Evolutionary conservation across 2,113 vertebrate genomes (phyloP).

Genomic region (Oreochromis tanganicae): DNA sequence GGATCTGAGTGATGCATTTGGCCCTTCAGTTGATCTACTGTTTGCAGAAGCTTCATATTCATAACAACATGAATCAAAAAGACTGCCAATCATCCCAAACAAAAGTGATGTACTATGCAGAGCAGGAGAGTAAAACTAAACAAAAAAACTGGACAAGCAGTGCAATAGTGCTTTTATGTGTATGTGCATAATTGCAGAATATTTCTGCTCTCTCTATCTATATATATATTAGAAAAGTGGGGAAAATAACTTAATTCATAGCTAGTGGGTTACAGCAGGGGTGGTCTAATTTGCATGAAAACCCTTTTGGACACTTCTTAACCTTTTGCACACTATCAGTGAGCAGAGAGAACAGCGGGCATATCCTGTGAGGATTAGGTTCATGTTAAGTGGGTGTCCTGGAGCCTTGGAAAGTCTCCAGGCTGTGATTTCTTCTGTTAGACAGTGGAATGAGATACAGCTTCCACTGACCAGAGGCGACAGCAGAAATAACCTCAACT

Average conservation of each 20-base stretch:
- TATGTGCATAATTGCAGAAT: not conserved
- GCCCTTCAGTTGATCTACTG: not conserved
- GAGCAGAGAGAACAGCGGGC: not conserved
- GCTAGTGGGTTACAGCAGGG: not conserved
- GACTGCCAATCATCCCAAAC: not conserved
- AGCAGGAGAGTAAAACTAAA: not conserved
- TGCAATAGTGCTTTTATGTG: not conserved
- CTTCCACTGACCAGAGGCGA: conserved; percentile 24
- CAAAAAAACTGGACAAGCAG: not conserved
- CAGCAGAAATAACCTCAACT: conserved; percentile 14
- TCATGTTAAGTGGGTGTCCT: conserved; percentile 16
- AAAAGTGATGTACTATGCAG: not conserved
- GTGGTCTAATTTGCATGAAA: conserved; percentile 29
- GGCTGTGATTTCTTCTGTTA: conserved; percentile 40
- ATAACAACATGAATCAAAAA: not conserved
- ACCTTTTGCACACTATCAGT: not conserved
- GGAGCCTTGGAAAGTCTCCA: conserved; percentile 7
- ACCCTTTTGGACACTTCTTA: not conserved
- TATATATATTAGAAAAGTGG: accelerated
- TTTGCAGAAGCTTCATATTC: not conserved
- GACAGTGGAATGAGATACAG: conserved; percentile 31
- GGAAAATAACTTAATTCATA: not conserved
- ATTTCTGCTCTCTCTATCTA: accelerated
- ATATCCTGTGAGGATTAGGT: conserved; percentile 21
- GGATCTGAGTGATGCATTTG: not conserved